Conservation (phyloP, 2,888 invertebrate species). For the Flexamia atlantica region DNA sequence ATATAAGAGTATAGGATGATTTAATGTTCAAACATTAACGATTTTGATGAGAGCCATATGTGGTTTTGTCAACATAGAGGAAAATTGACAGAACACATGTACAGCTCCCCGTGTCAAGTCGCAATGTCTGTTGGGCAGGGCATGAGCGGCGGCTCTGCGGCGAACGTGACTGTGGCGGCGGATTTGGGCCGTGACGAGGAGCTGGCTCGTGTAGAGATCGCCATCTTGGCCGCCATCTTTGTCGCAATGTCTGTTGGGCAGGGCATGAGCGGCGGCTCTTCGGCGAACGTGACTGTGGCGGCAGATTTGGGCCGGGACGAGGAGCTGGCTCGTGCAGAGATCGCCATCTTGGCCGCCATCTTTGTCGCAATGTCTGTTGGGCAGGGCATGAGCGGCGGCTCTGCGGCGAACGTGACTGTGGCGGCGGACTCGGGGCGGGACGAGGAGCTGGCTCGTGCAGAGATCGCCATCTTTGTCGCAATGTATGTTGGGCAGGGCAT, state of each 20-base stretch:
- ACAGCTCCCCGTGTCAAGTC: neutral
- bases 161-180: slow-evolving; percentile 21
- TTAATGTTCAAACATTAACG: no score
- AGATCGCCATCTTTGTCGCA: slow-evolving; percentile 78
- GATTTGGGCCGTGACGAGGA: slow-evolving; percentile 75
- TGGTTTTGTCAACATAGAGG: no score
- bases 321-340: slow-evolving; percentile 79
- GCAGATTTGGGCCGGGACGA: slow-evolving; percentile 75
- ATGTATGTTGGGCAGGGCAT: slow-evolving; percentile 77
- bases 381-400: neutral
- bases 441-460: slow-evolving; percentile 79
- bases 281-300: slow-evolving; percentile 23
- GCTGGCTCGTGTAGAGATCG: slow-evolving; percentile 80
- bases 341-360: slow-evolving; percentile 78
- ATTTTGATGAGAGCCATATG: no score
- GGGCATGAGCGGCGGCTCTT: neutral
- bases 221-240: slow-evolving; percentile 79
- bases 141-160: neutral
- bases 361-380: no score
- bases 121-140: no score
- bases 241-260: no score
- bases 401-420: slow-evolving; percentile 25
- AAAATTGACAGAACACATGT: neutral
- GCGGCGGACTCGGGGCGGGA: slow-evolving; percentile 72
- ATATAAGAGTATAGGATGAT: no score